Conservation (phyloP, 1,140 invertebrate species). For the Ridgeia piscesae region DNA sequence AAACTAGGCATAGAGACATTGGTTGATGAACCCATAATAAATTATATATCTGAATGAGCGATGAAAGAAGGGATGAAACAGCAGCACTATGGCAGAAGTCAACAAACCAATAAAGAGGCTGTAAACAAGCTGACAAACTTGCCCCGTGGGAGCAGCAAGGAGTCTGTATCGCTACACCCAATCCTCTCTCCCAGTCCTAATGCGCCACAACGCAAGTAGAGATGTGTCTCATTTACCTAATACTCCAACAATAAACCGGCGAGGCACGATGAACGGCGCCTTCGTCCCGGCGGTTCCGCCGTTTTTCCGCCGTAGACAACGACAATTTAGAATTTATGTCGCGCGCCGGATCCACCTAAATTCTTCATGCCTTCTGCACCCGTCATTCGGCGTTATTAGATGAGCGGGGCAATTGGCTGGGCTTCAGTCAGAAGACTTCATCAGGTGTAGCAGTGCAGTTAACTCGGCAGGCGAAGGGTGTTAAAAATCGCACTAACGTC, state of each 20-base stretch:
- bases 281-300: no score
- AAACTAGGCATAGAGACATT: not conserved
- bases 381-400: not conserved
- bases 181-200: not conserved
- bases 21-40: not conserved
- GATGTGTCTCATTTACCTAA: not conserved
- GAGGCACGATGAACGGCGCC: not conserved
- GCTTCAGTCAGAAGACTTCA: not conserved
- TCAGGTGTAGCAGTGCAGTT: not conserved
- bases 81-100: not conserved
- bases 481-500: not conserved
- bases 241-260: not conserved
- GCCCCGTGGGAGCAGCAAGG: not conserved
- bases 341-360: not conserved
- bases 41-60: not conserved
- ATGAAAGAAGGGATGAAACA: not conserved
- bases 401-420: not conserved
- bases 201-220: not conserved
- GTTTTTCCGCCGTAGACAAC: not conserved
- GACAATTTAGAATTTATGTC: not conserved
- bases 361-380: not conserved
- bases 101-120: not conserved
- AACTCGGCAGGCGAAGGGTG: not conserved
- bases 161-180: not conserved
- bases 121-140: not conserved